Percentiles rank a stretch among this genome's conserved stretches.
Conservation (phyloP, 2,797 vertebrate species). For the Coregonus suidteri region DNA sequence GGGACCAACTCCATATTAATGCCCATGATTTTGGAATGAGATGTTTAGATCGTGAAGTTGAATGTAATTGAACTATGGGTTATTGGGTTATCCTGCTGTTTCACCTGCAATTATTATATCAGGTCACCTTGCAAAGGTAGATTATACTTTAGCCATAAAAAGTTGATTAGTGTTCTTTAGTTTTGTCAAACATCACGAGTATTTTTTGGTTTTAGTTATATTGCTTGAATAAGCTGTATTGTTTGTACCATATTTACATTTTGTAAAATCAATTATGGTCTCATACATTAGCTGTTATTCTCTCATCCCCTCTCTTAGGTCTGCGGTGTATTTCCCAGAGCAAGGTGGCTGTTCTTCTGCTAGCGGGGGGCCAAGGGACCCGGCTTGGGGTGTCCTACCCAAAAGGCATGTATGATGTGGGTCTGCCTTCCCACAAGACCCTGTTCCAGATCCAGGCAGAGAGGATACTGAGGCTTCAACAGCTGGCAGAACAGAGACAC, state of each 20-base stretch:
- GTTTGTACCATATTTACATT: background rate
- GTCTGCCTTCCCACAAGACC: conserved; percentile 92
- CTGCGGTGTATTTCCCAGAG: conserved; percentile 77
- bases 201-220: background rate
- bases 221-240: background rate
- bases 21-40: too few species aligned
- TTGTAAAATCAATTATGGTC: background rate
- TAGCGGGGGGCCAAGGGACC: conserved; percentile 95
- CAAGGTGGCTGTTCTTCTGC: conserved; percentile 88
- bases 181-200: background rate
- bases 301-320: conserved; percentile 57
- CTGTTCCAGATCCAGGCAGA: conserved; percentile 98
- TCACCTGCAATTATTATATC: background rate
- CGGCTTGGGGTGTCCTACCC: conserved; percentile 92
- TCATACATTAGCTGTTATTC: background rate
- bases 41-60: background rate
- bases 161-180: background rate
- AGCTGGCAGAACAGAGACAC: conserved; percentile 82
- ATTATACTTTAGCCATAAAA: background rate
- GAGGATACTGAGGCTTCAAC: conserved; percentile 88
- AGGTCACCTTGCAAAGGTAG: conserved; percentile 13
- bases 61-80: background rate
- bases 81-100: background rate
- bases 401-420: conserved; percentile 97
- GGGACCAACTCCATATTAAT: too few species aligned